Evolutionary conservation across 2,888 invertebrate species (phyloP), one percentile per base, ranked within the genome.

Genomic region (Heliconius aoede): DNA sequence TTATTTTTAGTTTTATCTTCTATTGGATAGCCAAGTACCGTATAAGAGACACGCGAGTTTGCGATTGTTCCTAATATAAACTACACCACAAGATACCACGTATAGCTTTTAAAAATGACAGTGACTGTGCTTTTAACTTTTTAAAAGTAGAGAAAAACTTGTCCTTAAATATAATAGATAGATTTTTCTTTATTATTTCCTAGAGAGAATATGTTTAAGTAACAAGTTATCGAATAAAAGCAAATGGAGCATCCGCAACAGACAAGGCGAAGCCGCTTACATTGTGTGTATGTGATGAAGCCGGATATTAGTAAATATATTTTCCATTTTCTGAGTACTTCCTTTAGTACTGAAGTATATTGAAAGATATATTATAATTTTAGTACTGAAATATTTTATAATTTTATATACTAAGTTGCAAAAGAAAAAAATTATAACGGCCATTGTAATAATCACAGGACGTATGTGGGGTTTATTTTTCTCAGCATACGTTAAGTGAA

Each of bases 1-100:
- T 91, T 93, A 91, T 93, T 92, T 92, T 90, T 90, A 89, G 91
- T 92, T 92, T 92, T 93, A 93, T 93, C 91, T 91, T 90, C 91
- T 92, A 93, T 93, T 91, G 91, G 91, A 93, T 93, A 93, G 91
- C 91, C 91, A 89, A 91, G 92, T 91, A 89, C 90, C 91, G 88
- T 88, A 90, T 90, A 91, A 89, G 88, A 90, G 91, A 91, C 90
- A 92, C 91, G 89, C 91, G 91, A 93, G 89, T 60, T 72, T 72
- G 36, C 36, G 15, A 72, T 26, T 61, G 36, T 26, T 21, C 26
- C 36, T 8, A n/a, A 30, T 30, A 69, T 24, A 51, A 51, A 32
- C 15, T 69, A 55, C n/a, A 69, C 13, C n/a, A 55, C 65, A 13
- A 36, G 24, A n/a, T 65, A 36, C 46, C 18, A 18, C 15, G 24